These are phyloP conservation scores for Tipula unca DNA, from an alignment of 2,888 invertebrate species.

Conservation along the genomic window DNA sequence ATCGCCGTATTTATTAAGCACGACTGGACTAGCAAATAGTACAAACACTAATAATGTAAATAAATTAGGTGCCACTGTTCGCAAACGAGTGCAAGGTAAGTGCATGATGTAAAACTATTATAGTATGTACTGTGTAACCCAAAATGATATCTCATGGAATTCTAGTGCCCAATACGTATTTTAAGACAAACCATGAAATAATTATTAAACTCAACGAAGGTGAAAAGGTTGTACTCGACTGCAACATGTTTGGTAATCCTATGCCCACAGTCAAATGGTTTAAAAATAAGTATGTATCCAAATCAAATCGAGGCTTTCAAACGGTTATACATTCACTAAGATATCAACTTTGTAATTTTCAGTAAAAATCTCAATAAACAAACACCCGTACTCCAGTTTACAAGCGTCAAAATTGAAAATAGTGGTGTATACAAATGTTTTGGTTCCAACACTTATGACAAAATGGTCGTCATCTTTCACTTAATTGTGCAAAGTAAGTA, in stretches of 20 bases:
- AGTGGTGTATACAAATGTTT: neutral
- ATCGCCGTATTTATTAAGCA: neutral
- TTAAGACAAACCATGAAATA: neutral
- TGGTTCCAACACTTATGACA: neutral
- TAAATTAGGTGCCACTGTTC: neutral
- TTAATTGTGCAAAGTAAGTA: neutral
- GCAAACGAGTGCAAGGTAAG: neutral
- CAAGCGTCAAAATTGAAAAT: neutral
- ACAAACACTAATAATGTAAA: neutral
- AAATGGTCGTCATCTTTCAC: neutral
- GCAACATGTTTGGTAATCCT: neutral
- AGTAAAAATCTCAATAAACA: neutral
- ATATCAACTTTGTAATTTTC: neutral
- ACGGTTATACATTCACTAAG: neutral
- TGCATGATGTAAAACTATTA: neutral
- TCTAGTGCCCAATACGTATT: neutral
- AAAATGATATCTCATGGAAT: neutral
- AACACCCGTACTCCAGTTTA: neutral
- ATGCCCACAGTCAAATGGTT: neutral
- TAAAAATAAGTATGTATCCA: neutral
- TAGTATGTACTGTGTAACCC: neutral
- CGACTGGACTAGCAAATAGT: too few relatives aligned
- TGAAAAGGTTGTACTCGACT: neutral
- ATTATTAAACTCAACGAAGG: neutral
- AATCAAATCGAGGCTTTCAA: too few relatives aligned